These are phyloP conservation scores for Epizoanthus ramosus DNA, from an alignment of 92 coral and sea anemone species.

Conservation along the genomic window DNA sequence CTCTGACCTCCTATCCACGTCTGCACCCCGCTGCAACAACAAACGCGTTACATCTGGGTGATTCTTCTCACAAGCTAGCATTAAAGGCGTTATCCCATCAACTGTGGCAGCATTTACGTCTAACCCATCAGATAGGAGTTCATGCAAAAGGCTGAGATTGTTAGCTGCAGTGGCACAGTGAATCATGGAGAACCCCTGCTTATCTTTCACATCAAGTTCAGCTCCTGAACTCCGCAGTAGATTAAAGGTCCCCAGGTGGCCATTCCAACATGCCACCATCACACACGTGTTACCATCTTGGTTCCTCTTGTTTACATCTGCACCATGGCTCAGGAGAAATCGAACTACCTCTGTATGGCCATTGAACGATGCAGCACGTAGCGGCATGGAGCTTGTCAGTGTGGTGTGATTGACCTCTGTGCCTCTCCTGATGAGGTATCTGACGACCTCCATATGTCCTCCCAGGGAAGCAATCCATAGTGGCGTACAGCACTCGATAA, in stretches of 20 bases:
- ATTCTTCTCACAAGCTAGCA: constrained; percentile 83
- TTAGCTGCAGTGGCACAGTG: constrained; percentile 88
- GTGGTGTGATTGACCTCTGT: constrained; percentile 84
- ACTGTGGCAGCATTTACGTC: constrained; percentile 74
- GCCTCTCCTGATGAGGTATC: constrained; percentile 67
- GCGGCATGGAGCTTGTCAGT: constrained; percentile 71
- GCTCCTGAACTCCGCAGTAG: constrained; percentile 74
- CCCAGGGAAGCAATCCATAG: constrained; percentile 84
- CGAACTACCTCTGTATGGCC: constrained; percentile 82
- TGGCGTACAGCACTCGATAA: constrained; percentile 80
- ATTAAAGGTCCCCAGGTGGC: constrained; percentile 77
- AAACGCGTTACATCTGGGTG: constrained; percentile 79
- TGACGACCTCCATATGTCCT: constrained; percentile 74
- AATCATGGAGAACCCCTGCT: constrained; percentile 75
- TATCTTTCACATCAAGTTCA: constrained; percentile 64
- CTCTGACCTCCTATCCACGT: constrained; percentile 67
- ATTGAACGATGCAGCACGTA: constrained; percentile 76
- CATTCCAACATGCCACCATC: constrained; percentile 87
- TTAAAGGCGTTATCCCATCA: constrained; percentile 78
- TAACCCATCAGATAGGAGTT: constrained; percentile 49
- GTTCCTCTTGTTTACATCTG: constrained; percentile 73
- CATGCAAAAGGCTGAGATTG: constrained; percentile 70
- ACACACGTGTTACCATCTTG: constrained; percentile 88
- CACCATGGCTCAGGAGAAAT: constrained; percentile 67
- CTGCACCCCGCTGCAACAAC: constrained; percentile 64